A percentile compares a stretch with the other conserved stretches of the same genome.
Evolutionary conservation across 2,888 invertebrate genomes (phyloP).

Genomic region (Melangyna quadrimaculata): DNA sequence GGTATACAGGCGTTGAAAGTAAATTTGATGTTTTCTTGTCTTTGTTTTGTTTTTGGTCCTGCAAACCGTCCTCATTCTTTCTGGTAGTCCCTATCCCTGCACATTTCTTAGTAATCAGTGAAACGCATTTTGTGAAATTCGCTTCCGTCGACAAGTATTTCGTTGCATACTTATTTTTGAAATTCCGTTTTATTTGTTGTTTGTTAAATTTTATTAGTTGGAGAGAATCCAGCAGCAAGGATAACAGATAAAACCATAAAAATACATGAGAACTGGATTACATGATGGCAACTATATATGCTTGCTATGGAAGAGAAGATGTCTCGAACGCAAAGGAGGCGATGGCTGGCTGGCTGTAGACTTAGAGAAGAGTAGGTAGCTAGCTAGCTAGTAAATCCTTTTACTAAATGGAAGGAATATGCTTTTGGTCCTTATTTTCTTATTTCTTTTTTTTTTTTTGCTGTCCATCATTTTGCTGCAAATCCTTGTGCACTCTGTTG

Average conservation of each 20-base stretch:
- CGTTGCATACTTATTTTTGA: neutral
- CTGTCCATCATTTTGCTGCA: slow-evolving; percentile 16
- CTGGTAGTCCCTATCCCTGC: neutral
- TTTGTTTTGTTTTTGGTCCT: neutral
- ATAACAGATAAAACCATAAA: slow-evolving; percentile 72
- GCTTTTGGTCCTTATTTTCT: slow-evolving; percentile 23
- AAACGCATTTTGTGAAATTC: slow-evolving; percentile 68
- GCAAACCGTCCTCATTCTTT: neutral
- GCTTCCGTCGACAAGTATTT: slow-evolving; percentile 45
- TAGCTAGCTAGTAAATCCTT: slow-evolving; percentile 45
- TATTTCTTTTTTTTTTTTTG: neutral
- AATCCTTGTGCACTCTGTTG: slow-evolving; percentile 38
- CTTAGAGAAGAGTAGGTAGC: slow-evolving; percentile 1
- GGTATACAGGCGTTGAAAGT: slow-evolving; percentile 39
- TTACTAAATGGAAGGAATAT: slow-evolving; percentile 63
- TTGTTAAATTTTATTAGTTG: slow-evolving; percentile 58
- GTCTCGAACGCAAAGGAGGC: slow-evolving; percentile 6
- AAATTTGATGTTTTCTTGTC: slow-evolving; percentile 46
- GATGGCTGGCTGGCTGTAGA: neutral
- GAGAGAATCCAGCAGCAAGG: slow-evolving; percentile 67
- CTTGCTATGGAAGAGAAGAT: neutral
- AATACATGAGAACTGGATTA: slow-evolving; percentile 70
- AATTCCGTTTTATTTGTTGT: neutral
- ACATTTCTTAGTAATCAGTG: slow-evolving; percentile 62
- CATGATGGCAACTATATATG: slow-evolving; percentile 30